These are phyloP conservation scores for Bucorvus abyssinicus DNA, from an alignment of 2,797 vertebrate genomes.

Conservation along the genomic window DNA sequence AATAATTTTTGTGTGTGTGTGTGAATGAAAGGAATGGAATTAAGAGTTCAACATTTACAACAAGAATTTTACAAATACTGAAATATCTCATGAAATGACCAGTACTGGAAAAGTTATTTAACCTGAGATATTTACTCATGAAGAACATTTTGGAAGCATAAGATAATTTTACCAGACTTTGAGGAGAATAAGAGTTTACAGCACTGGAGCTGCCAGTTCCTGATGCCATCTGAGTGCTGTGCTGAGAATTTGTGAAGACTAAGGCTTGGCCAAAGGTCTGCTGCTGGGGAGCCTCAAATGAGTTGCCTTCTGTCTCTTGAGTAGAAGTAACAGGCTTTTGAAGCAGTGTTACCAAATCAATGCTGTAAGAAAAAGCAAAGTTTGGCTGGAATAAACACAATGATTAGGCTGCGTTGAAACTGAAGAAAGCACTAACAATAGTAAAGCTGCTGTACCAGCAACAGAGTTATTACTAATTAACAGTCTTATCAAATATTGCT, in stretches of 20 bases:
- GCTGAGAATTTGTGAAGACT: constrained; percentile 96
- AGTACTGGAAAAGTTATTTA: background rate
- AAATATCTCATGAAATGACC: background rate
- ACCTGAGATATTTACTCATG: background rate
- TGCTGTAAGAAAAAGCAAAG: constrained; percentile 71
- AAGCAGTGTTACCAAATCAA: constrained; percentile 89
- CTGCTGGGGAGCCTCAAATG: constrained; percentile 81
- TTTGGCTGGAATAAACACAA: background rate
- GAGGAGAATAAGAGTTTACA: constrained; percentile 87
- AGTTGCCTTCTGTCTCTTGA: constrained; percentile 76
- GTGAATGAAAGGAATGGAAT: background rate
- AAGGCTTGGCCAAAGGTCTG: constrained; percentile 90
- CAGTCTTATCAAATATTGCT: background rate
- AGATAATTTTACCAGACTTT: constrained; percentile 85
- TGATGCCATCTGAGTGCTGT: constrained; percentile 78
- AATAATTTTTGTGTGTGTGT: background rate
- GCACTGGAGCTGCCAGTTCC: constrained; percentile 76
- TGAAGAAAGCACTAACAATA: background rate
- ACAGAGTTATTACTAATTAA: background rate
- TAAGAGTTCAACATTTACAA: background rate
- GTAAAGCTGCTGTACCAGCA: background rate
- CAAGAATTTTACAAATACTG: background rate
- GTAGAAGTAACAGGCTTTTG: constrained; percentile 84
- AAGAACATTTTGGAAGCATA: background rate
- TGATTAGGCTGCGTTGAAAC: background rate